Conservation (phyloP, 2,797 vertebrate genomes). For the Heliangelus exortis region DNA sequence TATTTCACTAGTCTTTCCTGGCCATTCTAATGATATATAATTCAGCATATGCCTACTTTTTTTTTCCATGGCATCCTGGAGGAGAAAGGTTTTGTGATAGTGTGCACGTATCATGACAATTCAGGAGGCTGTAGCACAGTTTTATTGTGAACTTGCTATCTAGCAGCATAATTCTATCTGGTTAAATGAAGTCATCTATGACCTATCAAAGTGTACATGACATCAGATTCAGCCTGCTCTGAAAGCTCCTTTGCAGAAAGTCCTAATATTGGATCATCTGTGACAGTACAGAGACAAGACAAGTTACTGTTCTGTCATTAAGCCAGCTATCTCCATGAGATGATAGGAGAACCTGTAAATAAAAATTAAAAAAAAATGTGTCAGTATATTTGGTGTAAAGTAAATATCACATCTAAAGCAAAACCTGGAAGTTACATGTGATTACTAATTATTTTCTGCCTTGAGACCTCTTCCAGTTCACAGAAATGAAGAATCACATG, state of each 20-base stretch:
- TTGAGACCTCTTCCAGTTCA: neutral
- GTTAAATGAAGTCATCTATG: neutral
- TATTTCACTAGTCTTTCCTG: neutral
- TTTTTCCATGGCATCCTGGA: neutral
- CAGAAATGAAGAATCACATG: neutral
- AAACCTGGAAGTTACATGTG: neutral
- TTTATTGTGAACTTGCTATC: neutral
- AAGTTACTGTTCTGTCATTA: neutral
- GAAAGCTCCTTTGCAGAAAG: neutral
- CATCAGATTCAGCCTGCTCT: neutral
- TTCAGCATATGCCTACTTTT: neutral
- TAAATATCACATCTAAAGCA: neutral
- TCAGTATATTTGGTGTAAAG: conserved; percentile 1
- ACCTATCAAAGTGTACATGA: neutral
- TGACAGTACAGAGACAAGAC: neutral
- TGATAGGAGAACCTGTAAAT: neutral
- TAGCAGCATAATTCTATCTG: neutral
- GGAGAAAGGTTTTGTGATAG: neutral
- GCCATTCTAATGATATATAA: neutral
- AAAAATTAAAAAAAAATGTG: neutral
- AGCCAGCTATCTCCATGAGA: neutral
- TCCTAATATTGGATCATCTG: neutral
- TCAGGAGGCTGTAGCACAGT: neutral
- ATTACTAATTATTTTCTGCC: neutral
- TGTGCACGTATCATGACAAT: neutral